Evolutionary conservation across 2,113 vertebrate genomes (phyloP).

Genomic region (Chrysochloris asiatica): DNA sequence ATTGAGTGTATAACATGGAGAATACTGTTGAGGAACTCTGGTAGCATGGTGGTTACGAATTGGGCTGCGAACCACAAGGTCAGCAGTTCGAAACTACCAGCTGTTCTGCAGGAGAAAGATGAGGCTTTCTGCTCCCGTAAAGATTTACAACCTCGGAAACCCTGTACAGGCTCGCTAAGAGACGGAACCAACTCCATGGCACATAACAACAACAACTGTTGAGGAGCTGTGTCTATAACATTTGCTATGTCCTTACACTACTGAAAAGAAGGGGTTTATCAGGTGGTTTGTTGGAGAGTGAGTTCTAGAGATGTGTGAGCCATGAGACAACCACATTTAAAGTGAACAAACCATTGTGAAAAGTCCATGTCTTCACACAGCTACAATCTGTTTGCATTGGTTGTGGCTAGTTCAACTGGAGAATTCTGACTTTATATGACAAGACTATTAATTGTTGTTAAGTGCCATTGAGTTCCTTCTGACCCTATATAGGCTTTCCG

Average conservation of each 20-base stretch:
- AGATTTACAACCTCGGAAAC: too few relatives aligned
- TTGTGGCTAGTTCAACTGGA: not conserved
- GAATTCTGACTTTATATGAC: not conserved
- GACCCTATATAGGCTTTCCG: too few relatives aligned
- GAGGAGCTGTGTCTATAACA: not conserved
- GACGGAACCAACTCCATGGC: too few relatives aligned
- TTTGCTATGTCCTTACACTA: not conserved
- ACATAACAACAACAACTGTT: too few relatives aligned
- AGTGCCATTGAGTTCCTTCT: too few relatives aligned
- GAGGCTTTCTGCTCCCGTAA: too few relatives aligned
- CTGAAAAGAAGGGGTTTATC: not conserved
- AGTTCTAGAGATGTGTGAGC: not conserved
- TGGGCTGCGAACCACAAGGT: too few relatives aligned
- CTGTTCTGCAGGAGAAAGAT: too few relatives aligned
- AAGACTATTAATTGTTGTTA: too few relatives aligned
- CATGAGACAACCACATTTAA: not conserved
- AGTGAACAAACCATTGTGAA: not conserved
- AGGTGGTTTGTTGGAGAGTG: constrained; percentile 21
- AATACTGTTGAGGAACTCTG: not conserved
- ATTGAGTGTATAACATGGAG: not conserved
- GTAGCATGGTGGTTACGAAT: too few relatives aligned
- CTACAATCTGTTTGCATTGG: not conserved
- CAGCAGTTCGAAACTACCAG: too few relatives aligned
- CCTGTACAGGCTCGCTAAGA: too few relatives aligned
- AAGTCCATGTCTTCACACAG: not conserved